A percentile compares a stretch with the other conserved stretches of the same genome.
Conservation (phyloP, 2,797 vertebrate species). For the Tenualosa ilisha region DNA sequence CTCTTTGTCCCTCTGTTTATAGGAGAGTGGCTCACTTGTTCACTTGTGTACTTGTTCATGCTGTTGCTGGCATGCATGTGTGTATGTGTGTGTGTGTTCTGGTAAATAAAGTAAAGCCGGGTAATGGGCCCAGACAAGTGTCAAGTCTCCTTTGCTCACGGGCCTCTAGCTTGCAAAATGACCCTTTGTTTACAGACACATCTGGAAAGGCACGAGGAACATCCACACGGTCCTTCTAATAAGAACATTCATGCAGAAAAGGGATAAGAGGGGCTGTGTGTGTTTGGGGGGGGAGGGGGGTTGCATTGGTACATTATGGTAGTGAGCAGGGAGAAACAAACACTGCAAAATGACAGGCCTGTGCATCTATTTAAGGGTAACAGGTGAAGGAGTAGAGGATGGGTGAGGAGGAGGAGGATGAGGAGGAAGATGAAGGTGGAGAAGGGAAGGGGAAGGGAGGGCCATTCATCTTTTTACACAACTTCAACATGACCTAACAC, state of each 20-base stretch:
- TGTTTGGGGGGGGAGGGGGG: neutral
- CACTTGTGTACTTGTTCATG: neutral
- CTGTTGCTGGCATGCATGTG: conserved; percentile 22
- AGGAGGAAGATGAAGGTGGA: neutral
- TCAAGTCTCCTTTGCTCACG: conserved; percentile 71
- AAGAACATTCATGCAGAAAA: conserved; percentile 22
- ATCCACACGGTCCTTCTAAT: conserved; percentile 41
- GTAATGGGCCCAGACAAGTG: conserved; percentile 76
- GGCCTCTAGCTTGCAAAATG: conserved; percentile 57
- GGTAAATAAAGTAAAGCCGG: conserved; percentile 59
- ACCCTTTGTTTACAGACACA: conserved; percentile 58
- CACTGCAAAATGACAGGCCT: neutral
- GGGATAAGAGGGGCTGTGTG: neutral
- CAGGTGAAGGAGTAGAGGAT: neutral
- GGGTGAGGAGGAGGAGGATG: neutral
- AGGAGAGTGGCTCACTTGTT: neutral
- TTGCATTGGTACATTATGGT: neutral
- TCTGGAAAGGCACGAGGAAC: conserved; percentile 31
- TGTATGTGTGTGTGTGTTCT: conserved; percentile 50
- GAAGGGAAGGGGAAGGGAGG: neutral
- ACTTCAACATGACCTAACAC: conserved; percentile 45
- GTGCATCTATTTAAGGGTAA: neutral
- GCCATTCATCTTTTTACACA: conserved; percentile 27
- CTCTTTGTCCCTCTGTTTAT: neutral
- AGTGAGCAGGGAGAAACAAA: conserved; percentile 9